Evolutionary conservation across 2,797 vertebrate genomes (phyloP).

Genomic region (Chromis chromis): DNA sequence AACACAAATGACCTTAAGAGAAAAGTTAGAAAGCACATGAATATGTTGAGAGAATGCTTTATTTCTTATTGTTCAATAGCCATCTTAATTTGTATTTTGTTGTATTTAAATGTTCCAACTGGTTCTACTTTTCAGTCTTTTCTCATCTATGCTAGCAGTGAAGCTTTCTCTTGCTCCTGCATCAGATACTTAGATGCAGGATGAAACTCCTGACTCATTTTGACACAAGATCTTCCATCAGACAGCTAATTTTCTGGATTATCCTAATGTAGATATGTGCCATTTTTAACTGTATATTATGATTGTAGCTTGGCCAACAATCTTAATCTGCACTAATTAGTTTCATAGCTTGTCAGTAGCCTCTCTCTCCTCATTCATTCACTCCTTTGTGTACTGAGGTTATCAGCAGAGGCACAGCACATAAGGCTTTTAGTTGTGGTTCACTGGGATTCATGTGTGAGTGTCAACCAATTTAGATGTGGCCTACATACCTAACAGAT

Average conservation of each 20-base stretch:
- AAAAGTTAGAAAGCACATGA: neutral
- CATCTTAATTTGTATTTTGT: neutral
- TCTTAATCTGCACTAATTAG: conserved; percentile 78
- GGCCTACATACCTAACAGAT: conserved; percentile 38
- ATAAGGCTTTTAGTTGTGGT: conserved; percentile 52
- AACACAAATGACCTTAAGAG: neutral
- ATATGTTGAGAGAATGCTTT: too few species aligned
- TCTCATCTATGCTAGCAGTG: neutral
- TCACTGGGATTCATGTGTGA: conserved; percentile 36
- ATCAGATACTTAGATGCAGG: too few species aligned
- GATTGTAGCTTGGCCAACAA: conserved; percentile 67
- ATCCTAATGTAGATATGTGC: conserved; percentile 23
- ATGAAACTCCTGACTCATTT: neutral
- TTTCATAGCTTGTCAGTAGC: conserved; percentile 71
- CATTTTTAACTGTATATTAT: conserved; percentile 41
- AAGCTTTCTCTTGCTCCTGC: neutral
- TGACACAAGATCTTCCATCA: neutral
- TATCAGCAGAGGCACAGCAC: conserved; percentile 71
- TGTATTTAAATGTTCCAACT: neutral
- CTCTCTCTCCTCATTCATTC: conserved; percentile 41
- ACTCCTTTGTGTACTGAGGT: conserved; percentile 59
- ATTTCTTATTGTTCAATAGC: neutral
- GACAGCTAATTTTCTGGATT: conserved; percentile 25
- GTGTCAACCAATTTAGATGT: conserved; percentile 34
- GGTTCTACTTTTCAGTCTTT: neutral